Conservation (phyloP, 2,113 vertebrate species). For the Sinosuthora webbiana region DNA sequence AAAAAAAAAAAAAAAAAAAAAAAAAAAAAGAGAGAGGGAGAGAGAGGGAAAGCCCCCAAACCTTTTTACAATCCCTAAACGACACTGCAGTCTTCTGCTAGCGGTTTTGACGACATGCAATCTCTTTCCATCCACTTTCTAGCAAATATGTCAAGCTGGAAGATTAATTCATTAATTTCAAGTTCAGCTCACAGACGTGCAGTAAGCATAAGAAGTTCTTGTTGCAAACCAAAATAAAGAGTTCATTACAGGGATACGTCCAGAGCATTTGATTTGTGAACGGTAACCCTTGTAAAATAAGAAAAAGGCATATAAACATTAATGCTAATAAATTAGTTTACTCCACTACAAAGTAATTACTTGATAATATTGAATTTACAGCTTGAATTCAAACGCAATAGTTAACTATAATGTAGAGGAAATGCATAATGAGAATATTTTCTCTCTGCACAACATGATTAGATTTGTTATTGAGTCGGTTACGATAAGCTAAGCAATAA, state of each 20-base stretch:
- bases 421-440: conserved; percentile 76
- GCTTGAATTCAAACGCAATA: conserved; percentile 65
- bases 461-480: conserved; percentile 81
- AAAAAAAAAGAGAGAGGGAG: fast-evolving
- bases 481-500: conserved; percentile 79
- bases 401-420: conserved; percentile 68
- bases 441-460: conserved; percentile 70
- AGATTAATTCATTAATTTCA: conserved; percentile 74
- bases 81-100: conserved; percentile 41
- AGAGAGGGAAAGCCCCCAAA: not conserved
- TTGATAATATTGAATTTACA: conserved; percentile 80
- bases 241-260: conserved; percentile 77
- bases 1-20: not conserved
- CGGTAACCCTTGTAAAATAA: conserved; percentile 69
- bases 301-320: conserved; percentile 76
- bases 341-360: conserved; percentile 77
- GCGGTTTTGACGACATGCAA: conserved; percentile 46
- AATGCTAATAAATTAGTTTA: conserved; percentile 82
- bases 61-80: conserved; percentile 57
- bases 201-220: conserved; percentile 67
- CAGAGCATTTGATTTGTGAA: conserved; percentile 76
- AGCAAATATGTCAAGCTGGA: conserved; percentile 64
- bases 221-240: conserved; percentile 74
- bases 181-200: conserved; percentile 65
- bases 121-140: conserved; percentile 62